A percentile compares a stretch with the other conserved stretches of the same genome.
Conservation (phyloP, 2,888 invertebrate species). For the Seladonia tumulorum region DNA sequence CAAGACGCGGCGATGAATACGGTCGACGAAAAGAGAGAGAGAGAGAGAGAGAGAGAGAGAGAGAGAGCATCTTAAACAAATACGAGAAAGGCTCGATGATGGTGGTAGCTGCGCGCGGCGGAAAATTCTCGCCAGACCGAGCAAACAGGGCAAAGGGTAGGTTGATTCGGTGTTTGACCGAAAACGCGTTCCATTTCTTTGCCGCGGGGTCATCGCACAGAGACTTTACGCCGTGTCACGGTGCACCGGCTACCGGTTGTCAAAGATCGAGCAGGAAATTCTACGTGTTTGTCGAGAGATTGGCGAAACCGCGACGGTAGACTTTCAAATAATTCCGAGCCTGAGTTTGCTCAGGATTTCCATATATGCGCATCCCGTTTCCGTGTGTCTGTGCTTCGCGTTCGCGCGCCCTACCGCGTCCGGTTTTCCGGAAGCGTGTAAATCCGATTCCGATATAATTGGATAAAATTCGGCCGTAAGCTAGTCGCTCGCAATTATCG, state of each 20-base stretch:
- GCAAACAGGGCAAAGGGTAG: constrained; percentile 14
- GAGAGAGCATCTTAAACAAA: constrained; percentile 15
- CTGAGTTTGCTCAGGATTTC: neutral
- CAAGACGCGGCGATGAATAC: neutral
- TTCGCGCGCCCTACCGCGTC: neutral
- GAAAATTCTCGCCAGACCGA: constrained; percentile 36
- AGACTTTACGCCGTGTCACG: neutral
- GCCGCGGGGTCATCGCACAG: neutral
- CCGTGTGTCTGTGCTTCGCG: neutral
- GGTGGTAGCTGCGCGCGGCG: neutral
- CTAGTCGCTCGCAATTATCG: constrained; percentile 16
- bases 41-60: neutral
- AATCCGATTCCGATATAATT: constrained; percentile 23
- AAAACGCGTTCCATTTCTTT: neutral
- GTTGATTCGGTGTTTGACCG: neutral
- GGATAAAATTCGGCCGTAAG: constrained; percentile 23
- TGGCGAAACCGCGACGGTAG: neutral
- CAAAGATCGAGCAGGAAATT: neutral
- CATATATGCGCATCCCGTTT: neutral
- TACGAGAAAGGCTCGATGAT: constrained; percentile 24
- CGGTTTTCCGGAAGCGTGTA: neutral
- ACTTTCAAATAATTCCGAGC: neutral
- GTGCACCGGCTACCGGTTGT: neutral
- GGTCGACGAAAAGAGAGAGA: constrained; percentile 3
- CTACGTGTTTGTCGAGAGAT: neutral